These are phyloP conservation scores for Melanostoma scalare DNA, from an alignment of 2,888 invertebrate genomes.

Conservation along the genomic window DNA sequence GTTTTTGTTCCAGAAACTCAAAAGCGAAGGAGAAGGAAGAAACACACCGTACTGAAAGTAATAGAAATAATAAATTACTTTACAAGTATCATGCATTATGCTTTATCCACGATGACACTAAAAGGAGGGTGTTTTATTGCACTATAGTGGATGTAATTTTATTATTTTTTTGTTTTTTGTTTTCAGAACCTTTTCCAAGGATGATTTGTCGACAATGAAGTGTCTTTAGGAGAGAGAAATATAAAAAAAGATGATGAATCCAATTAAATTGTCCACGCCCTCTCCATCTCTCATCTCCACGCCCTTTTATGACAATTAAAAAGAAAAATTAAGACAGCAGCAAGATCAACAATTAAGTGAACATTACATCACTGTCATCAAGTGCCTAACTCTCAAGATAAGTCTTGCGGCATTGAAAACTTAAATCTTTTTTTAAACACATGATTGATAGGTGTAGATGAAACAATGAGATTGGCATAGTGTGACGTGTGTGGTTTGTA, in stretches of 20 bases:
- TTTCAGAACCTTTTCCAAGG: slow-evolving; percentile 11
- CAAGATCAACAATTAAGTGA: slow-evolving; percentile 29
- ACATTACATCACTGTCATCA: slow-evolving; percentile 3
- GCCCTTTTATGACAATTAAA: slow-evolving; percentile 32
- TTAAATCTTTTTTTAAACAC: slow-evolving; percentile 27
- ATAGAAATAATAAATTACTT: slow-evolving; percentile 48
- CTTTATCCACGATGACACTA: slow-evolving; percentile 38
- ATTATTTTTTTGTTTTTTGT: slow-evolving; percentile 9
- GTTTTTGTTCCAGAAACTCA: neutral
- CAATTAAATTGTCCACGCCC: slow-evolving; percentile 40
- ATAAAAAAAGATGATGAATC: slow-evolving; percentile 40
- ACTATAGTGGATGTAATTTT: neutral
- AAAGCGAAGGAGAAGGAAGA: neutral
- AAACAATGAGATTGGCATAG: slow-evolving; percentile 30
- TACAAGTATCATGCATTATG: slow-evolving; percentile 65
- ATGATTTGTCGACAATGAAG: slow-evolving; percentile 2
- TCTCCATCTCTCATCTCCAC: no score
- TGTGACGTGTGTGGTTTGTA: neutral
- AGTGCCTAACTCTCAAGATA: slow-evolving; percentile 1
- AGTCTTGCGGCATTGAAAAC: slow-evolving; percentile 50
- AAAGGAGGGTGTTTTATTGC: slow-evolving; percentile 49
- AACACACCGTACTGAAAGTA: slow-evolving; percentile 22
- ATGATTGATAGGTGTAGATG: slow-evolving; percentile 43
- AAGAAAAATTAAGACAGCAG: neutral
- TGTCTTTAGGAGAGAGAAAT: slow-evolving; percentile 2